Conservation (phyloP, 2,888 invertebrate genomes). For the Ennomos quercinarius region DNA sequence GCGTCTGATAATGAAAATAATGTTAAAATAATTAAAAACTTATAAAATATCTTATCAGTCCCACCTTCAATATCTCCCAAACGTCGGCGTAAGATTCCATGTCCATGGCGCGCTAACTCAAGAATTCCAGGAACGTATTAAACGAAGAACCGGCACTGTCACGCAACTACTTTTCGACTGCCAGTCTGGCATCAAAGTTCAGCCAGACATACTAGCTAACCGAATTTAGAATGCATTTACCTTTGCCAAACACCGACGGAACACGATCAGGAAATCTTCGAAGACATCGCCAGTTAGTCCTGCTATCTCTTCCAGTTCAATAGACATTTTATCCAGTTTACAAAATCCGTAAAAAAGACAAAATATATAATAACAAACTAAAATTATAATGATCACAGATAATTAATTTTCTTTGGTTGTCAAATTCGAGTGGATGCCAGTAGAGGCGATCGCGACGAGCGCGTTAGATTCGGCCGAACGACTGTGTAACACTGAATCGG, state of each 20-base stretch:
- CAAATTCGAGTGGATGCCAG: conserved; percentile 71
- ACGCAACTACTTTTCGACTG: conserved; percentile 42
- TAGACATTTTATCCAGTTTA: conserved; percentile 83
- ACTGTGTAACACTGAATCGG: conserved; percentile 64
- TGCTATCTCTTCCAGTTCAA: conserved; percentile 87
- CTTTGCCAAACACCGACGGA: conserved; percentile 89
- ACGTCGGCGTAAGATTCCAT: conserved; percentile 64
- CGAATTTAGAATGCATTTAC: conserved; percentile 85
- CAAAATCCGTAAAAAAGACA: conserved; percentile 47
- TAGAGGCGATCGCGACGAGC: conserved; percentile 53
- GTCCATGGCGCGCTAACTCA: conserved; percentile 46
- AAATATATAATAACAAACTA: conserved; percentile 50
- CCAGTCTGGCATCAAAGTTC: conserved; percentile 55
- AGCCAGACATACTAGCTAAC: conserved; percentile 52
- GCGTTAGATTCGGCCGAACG: conserved; percentile 56
- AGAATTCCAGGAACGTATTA: not conserved
- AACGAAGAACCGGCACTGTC: conserved; percentile 1
- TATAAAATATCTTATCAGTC: not conserved
- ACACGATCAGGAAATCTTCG: conserved; percentile 90
- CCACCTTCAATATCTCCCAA: conserved; percentile 67
- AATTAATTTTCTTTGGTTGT: conserved; percentile 68
- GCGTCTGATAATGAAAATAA: not conserved
- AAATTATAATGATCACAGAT: conserved; percentile 68
- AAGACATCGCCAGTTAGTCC: conserved; percentile 89
- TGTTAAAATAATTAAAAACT: conserved; percentile 1